phyloP scores from a whole-genome alignment of 2,113 vertebrate species.

The Octodon degus region DNA sequence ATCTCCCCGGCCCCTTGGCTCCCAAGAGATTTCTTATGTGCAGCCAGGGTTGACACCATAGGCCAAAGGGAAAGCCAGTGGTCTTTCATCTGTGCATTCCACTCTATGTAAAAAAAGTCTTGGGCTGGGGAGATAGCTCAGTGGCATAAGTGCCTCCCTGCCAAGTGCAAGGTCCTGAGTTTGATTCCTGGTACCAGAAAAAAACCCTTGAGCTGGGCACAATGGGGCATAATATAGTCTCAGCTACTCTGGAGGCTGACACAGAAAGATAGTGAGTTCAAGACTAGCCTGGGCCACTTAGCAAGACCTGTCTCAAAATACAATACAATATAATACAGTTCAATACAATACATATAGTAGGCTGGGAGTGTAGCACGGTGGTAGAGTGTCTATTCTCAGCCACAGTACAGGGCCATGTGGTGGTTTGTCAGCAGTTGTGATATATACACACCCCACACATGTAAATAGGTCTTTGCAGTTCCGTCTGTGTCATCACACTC shows the following conservation, averaged over 20 bases:
- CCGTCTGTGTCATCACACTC: background rate
- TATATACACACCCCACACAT: background rate
- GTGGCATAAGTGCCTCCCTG: too few relatives aligned
- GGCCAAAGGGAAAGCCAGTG: conserved; percentile 12
- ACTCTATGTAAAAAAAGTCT: conserved; percentile 3
- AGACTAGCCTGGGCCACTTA: background rate
- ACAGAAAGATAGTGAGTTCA: background rate
- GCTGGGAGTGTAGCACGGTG: background rate
- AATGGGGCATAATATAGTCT: background rate
- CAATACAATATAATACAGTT: background rate
- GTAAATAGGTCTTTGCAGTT: background rate
- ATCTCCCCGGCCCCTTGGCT: background rate
- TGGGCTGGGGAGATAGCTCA: too few relatives aligned
- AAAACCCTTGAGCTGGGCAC: background rate
- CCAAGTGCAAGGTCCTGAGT: too few relatives aligned
- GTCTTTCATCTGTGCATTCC: conserved; percentile 52
- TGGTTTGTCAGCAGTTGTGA: conserved; percentile 2
- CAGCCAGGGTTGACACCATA: conserved; percentile 1
- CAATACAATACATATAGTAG: background rate
- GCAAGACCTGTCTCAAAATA: background rate
- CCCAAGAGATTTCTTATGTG: conserved; percentile 31
- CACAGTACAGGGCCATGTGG: background rate
- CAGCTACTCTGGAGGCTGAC: background rate
- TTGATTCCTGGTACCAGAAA: background rate
- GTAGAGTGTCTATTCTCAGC: background rate